Percentiles rank a stretch among this genome's conserved stretches.
These are phyloP conservation scores for Heterocephalus glaber DNA, from an alignment of 2,113 vertebrate species.

Conservation along the genomic window DNA sequence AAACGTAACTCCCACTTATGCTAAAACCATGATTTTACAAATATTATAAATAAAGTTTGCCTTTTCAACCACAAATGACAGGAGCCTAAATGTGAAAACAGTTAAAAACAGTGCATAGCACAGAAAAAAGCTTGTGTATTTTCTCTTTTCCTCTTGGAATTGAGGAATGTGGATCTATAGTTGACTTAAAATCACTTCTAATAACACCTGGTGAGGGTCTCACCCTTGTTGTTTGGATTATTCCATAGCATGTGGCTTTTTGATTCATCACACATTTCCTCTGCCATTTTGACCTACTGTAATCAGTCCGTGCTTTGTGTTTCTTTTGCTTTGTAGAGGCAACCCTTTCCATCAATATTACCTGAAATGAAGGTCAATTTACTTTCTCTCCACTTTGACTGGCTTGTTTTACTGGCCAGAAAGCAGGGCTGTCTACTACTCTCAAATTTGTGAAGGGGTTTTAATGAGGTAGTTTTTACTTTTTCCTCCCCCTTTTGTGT, in stretches of 20 bases:
- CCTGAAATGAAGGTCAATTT: neutral
- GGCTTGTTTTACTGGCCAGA: neutral
- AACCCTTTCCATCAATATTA: conserved; percentile 23
- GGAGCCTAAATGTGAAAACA: neutral
- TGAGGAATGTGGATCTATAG: neutral
- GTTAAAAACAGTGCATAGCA: neutral
- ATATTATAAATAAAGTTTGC: neutral
- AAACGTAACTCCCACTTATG: neutral
- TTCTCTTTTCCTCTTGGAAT: neutral
- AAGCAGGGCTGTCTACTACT: neutral
- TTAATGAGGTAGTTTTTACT: neutral
- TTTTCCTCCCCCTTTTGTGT: neutral
- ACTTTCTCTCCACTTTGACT: neutral
- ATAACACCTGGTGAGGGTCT: neutral
- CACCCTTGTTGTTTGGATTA: neutral
- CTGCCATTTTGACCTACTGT: neutral
- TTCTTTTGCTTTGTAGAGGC: neutral
- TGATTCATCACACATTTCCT: neutral
- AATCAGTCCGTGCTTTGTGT: neutral
- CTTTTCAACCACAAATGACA: neutral
- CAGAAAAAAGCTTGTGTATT: neutral
- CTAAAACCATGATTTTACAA: neutral
- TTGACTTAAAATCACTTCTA: conserved; percentile 43
- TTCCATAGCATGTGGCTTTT: neutral
- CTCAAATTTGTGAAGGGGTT: neutral